Percentiles rank a stretch among this genome's conserved stretches.
These are phyloP conservation scores for Rhagoletis zephyria DNA, from an alignment of 1,140 invertebrate species.

Conservation along the genomic window DNA sequence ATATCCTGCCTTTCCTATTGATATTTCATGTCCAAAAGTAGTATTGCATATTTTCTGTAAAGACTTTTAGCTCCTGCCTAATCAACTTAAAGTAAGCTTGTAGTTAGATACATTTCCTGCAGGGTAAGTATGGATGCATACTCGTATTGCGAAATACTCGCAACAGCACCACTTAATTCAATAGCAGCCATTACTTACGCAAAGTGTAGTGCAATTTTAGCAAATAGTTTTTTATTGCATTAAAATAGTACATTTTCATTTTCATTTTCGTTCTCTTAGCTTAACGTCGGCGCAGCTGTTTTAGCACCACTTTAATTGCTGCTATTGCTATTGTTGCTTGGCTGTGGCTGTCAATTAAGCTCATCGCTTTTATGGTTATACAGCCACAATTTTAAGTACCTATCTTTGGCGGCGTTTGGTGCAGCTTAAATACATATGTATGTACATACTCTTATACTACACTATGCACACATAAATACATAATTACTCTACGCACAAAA, in stretches of 20 bases:
- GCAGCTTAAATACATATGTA: too few relatives aligned
- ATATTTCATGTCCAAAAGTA: too few relatives aligned
- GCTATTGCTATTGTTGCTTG: background rate
- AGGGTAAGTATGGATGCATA: too few relatives aligned
- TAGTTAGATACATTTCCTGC: too few relatives aligned
- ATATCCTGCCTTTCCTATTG: too few relatives aligned
- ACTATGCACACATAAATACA: background rate
- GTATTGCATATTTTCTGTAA: background rate
- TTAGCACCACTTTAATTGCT: background rate
- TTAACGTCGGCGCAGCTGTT: background rate
- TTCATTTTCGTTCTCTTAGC: background rate
- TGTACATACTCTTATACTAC: background rate
- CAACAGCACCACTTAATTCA: background rate
- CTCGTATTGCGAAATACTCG: background rate
- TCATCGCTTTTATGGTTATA: background rate
- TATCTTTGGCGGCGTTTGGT: too few relatives aligned
- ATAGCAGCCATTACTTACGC: background rate
- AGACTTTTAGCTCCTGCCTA: too few relatives aligned
- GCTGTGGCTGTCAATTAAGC: background rate
- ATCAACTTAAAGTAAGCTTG: too few relatives aligned
- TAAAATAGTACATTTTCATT: background rate
- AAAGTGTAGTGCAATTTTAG: background rate
- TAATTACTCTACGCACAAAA: background rate
- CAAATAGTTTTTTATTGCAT: background rate
- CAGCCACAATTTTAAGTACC: background rate